These are phyloP conservation scores for Tupaia tana DNA, from an alignment of 2,113 vertebrate genomes.

Conservation along the genomic window DNA sequence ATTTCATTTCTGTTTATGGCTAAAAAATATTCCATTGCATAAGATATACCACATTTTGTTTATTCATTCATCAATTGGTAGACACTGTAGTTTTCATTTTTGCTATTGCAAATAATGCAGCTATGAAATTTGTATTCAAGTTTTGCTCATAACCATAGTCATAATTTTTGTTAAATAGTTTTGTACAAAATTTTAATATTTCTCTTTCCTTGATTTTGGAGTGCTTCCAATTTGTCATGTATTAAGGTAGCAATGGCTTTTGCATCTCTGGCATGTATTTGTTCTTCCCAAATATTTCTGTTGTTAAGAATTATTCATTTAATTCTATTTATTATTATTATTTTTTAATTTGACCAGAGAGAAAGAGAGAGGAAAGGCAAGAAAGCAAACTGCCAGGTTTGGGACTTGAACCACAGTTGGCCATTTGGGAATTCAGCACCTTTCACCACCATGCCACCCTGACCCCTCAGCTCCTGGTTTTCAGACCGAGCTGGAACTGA, in stretches of 20 bases:
- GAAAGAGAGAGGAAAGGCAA: too few species aligned
- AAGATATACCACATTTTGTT: neutral
- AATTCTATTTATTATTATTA: too few species aligned
- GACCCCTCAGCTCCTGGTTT: too few species aligned
- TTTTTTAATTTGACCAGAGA: too few species aligned
- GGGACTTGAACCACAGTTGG: too few species aligned
- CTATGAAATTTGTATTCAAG: neutral
- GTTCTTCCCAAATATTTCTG: slow-evolving; percentile 88
- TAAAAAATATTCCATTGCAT: neutral
- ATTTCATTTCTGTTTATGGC: neutral
- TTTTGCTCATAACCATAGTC: neutral
- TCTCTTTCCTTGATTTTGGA: slow-evolving; percentile 86
- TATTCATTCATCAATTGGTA: neutral
- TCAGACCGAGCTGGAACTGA: too few species aligned
- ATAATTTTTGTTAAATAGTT: neutral
- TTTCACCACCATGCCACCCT: too few species aligned
- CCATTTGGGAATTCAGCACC: too few species aligned
- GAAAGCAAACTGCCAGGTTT: too few species aligned
- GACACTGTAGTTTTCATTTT: neutral
- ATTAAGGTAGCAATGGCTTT: slow-evolving; percentile 90
- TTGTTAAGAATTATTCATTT: too few species aligned
- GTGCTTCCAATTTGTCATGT: slow-evolving; percentile 88
- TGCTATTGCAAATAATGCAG: neutral
- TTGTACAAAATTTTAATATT: slow-evolving; percentile 73
- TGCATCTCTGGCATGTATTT: slow-evolving; percentile 93